Percentiles rank a stretch among this genome's conserved stretches.
phyloP scores from a whole-genome alignment of 2,888 invertebrate genomes.

The Dioctria rufipes region DNA sequence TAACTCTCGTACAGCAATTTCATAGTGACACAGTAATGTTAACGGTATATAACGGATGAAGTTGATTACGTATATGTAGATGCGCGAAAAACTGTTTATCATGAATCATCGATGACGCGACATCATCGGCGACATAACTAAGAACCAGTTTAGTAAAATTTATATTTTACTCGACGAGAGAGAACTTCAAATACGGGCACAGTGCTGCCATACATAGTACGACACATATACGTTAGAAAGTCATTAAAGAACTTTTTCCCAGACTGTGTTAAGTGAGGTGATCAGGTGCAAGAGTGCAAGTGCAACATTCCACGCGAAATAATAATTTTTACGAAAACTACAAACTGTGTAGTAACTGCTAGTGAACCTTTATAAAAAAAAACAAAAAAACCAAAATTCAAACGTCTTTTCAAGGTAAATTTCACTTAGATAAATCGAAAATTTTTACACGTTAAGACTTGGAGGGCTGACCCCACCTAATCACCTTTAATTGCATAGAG shows the following conservation, averaged over 20 bases:
- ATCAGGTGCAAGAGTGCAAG: slow-evolving; percentile 6
- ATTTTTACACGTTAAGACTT: not conserved
- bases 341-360: not conserved
- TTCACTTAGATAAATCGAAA: not conserved
- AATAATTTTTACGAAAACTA: not conserved
- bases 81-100: slow-evolving; percentile 22
- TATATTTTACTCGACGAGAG: not conserved
- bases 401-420: slow-evolving; percentile 23
- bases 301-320: slow-evolving; percentile 1
- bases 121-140: slow-evolving; percentile 4
- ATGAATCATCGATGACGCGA: slow-evolving; percentile 33
- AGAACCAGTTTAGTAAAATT: slow-evolving; percentile 41
- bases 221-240: not conserved
- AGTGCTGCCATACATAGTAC: slow-evolving; percentile 37
- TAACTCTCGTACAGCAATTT: not conserved
- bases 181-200: not conserved
- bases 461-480: not conserved
- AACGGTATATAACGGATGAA: slow-evolving; percentile 35
- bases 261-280: not conserved
- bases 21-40: slow-evolving; percentile 23
- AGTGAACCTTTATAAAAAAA: not conserved
- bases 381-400: no score
- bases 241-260: not conserved
- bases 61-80: slow-evolving; percentile 20
- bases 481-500: slow-evolving; percentile 6